Base-by-base conservation (phyloP, 2,797 vertebrate genomes). In the Falco concolor region DNA sequence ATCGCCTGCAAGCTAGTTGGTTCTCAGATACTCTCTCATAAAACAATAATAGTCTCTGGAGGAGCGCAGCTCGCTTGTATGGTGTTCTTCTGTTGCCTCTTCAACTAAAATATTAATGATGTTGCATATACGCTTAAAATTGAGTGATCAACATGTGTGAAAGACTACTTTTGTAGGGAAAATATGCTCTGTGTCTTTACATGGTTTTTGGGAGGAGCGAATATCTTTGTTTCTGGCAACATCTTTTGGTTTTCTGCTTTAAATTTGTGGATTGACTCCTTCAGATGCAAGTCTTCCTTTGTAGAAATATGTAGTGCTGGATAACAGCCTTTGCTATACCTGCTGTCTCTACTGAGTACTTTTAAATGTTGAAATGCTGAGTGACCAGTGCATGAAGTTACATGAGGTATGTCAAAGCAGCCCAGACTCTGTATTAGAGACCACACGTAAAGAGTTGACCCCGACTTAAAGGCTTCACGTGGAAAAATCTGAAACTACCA, bases 111-210 rank as follows among this genome's bases (percentile, higher is more conserved):
- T 83, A 84, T 65, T 84, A 47, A 81, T 61, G 69, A 23, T 45
- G 49, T 67, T 70, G 67, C 15, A 2, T 36, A 13, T 28, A 12
- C 40, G 53, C 90, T 78, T 81, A 38, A 95, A 88, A 78, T 7
- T 18, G n/a, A 65, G 85, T 5, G 32, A 90, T 80, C 94, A 95
- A 88, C 85, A 78, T 3, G 50, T 95, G 85, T 81, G 61, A 20
- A 22, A 49, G 42, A 27, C 23, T 13, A 1, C 13, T 80, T 59
- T 77, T 69, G 2, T 0, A 74, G 54, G 52, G 74, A 28, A 84
- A 28, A 57, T 5, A 18, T 9, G 30, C 54, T 47, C 10, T 11
- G 5, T 67, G 25, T 36, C 23, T 65, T 61, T 25, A 24, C 3
- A 0, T 53, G 28, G 6, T 44, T 64, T 74, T 27, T 1, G 32